These are phyloP conservation scores for Anastrepha obliqua DNA, from an alignment of 1,140 invertebrate species.

Conservation along the genomic window DNA sequence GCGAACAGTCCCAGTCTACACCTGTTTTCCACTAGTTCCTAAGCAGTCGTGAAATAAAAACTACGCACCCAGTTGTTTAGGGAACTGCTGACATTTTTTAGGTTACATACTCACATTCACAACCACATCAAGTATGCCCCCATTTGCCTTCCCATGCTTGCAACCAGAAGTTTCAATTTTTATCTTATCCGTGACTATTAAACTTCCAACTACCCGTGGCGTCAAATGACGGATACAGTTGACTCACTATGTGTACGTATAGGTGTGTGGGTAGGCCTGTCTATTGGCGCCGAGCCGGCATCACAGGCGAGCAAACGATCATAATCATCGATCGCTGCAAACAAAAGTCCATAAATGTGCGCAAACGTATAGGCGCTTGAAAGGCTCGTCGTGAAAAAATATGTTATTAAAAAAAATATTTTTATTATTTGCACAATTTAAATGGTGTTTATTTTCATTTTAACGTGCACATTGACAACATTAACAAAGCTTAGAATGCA, in stretches of 20 bases:
- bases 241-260: background rate
- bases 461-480: slow-evolving; percentile 31
- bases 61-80: too few relatives aligned
- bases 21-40: too few relatives aligned
- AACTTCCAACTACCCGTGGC: background rate
- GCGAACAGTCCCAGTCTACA: too few relatives aligned
- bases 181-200: slow-evolving; percentile 21
- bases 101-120: background rate
- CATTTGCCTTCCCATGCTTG: background rate
- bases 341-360: background rate
- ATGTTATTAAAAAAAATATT: slow-evolving; percentile 33
- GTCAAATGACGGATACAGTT: background rate
- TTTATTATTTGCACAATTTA: slow-evolving; percentile 14
- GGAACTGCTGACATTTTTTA: too few relatives aligned
- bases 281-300: background rate
- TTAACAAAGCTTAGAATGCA: background rate
- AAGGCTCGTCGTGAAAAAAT: background rate
- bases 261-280: background rate
- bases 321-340: background rate
- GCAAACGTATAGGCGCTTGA: background rate
- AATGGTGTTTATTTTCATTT: slow-evolving; percentile 7
- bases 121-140: background rate
- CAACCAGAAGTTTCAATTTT: slow-evolving; percentile 37
- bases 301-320: background rate
- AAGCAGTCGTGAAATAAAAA: too few relatives aligned